Evolutionary conservation across 2,797 vertebrate species (phyloP), one percentile per base, ranked within the genome.

Genomic region (Bucorvus abyssinicus): DNA sequence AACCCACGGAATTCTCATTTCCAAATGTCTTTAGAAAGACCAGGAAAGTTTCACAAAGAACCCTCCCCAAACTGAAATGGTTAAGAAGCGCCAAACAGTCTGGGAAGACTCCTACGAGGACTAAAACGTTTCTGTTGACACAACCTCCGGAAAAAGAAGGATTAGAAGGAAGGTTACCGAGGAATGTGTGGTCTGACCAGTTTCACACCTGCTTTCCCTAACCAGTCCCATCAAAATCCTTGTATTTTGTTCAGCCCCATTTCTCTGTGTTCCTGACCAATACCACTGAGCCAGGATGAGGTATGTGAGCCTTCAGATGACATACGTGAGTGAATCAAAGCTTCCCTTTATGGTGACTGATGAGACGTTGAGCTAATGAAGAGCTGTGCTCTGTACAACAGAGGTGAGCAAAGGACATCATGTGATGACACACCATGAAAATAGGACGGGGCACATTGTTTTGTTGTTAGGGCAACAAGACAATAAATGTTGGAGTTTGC

Each of bases 121-220:
- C 2, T 12, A 75, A 75, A 92, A 76, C 5, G 3, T 19, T n/a
- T 40, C 24, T 29, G 5, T 26, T n/a, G 30, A 69, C 50, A 83
- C 11, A 73, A 49, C 5, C 3, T 47, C 24, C 76, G 20, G 2
- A 32, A 69, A 82, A 87, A 47, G 18, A 34, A 52, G 32, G 24
- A 44, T 26, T 12, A n/a, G 22, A 82, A 50, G 14, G 0, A 10
- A 63, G 3, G 1, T 27, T 22, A 18, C 12, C 2, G 5, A 10
- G 59, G 55, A 87, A 60, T 44, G 26, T 71, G 44, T 16, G 61
- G 22, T 50, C 23, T 49, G n/a, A 60, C 3, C 14, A 40, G 36
- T 64, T 77, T 57, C 45, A 76, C 1, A 5, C 27, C 19, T 61
- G 38, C 26, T 67, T 74, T 55, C 14, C 57, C 52, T 63, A 15